These are phyloP conservation scores for Myiotriccus ornatus DNA, from an alignment of 2,797 vertebrate genomes.

Conservation along the genomic window DNA sequence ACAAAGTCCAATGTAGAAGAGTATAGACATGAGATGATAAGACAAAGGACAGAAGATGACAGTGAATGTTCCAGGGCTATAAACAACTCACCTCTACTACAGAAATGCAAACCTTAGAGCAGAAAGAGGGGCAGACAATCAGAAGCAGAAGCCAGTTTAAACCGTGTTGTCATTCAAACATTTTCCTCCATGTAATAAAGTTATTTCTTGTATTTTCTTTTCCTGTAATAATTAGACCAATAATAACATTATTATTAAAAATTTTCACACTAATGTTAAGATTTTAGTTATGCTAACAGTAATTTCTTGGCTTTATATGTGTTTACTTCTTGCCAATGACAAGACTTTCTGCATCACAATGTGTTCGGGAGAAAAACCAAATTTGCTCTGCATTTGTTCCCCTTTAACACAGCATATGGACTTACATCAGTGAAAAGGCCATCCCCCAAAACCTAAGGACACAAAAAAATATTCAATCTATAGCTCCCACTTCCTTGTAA, in stretches of 20 bases:
- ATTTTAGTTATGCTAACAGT: neutral
- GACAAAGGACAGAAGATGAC: neutral
- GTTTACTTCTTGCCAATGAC: neutral
- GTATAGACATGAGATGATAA: neutral
- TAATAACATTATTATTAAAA: neutral
- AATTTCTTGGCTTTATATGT: neutral
- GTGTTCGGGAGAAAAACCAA: neutral
- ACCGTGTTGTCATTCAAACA: neutral
- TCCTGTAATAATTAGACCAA: neutral
- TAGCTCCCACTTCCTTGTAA: neutral
- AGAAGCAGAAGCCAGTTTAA: neutral
- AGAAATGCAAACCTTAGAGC: neutral
- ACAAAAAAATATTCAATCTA: neutral
- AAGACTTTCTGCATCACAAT: neutral
- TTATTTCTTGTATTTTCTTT: neutral
- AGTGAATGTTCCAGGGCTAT: neutral
- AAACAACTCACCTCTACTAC: neutral
- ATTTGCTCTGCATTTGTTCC: neutral
- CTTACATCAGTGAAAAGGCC: neutral
- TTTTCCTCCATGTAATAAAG: neutral
- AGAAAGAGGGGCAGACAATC: neutral
- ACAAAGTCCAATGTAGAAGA: neutral
- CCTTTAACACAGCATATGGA: neutral
- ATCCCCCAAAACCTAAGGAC: neutral
- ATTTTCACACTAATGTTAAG: neutral